A percentile compares a stretch with the other conserved stretches of the same genome.
Conservation (phyloP, 2,888 invertebrate species). For the Iphiclides podalirius region DNA sequence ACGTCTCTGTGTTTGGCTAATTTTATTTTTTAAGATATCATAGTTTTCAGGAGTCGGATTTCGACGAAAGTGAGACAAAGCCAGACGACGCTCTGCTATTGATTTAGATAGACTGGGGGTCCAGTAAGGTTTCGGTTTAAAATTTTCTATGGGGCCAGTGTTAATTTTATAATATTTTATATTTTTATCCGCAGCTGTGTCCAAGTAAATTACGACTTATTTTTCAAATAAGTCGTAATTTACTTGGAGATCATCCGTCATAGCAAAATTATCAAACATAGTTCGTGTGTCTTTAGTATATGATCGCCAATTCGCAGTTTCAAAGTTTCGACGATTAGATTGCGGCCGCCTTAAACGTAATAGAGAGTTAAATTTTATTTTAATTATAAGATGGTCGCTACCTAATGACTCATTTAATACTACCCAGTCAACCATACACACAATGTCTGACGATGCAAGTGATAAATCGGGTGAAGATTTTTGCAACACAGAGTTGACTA, state of each 20-base stretch:
- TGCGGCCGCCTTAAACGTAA: no score
- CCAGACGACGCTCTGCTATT: neutral
- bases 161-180: neutral
- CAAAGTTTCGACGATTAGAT: no score
- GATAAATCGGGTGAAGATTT: conserved; percentile 23
- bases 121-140: neutral
- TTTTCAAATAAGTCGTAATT: neutral
- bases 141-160: no score
- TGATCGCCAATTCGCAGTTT: conserved; percentile 5
- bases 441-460: conserved; percentile 18
- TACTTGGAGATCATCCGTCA: neutral
- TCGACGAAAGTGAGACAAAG: no score
- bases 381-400: conserved; percentile 23
- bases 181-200: neutral
- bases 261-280: neutral
- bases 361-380: no score
- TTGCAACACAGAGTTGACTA: conserved; percentile 15
- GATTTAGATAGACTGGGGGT: neutral
- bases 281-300: conserved; percentile 3
- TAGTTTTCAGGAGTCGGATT: no score
- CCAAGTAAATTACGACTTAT: neutral
- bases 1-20: no score
- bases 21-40: no score
- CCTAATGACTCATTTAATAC: conserved; percentile 23
- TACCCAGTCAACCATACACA: conserved; percentile 18